Base-by-base conservation (phyloP, 2,888 invertebrate genomes). In the Drosophila multiciliata region DNA sequence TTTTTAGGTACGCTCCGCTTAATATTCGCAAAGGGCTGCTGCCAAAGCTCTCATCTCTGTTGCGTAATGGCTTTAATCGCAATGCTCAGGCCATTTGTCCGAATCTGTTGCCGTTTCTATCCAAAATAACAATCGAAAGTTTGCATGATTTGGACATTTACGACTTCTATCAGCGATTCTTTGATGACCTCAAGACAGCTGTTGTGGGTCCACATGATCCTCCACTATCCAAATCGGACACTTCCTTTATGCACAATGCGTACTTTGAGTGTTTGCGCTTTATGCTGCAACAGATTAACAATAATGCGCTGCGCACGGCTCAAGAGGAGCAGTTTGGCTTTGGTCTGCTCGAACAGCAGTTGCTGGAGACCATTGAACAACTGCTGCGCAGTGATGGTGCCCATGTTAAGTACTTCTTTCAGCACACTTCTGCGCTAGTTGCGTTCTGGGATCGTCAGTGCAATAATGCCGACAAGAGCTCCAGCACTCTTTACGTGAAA, bases 241-340 rank as follows among this genome's bases (percentile, higher is more conserved):
- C 95, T 23, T 94, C 95, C 53, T 94, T 95, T 0, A 94, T 97
- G 84, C 94, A 95, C 29, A 94, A 94, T 52, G 94, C 96, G 2
- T 95, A 96, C 80, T 94, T 96, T 26, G 98, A 98, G 91, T 97
- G 97, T 90, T 91, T 97, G 48, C 95, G 95, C 57, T 96, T 95
- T 86, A 91, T 95, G 15, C 92, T 95, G 57, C 93, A 94, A 81
- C 94, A 95, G 79, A 92, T 94, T 53, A 91, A 92, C 15, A 93
- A 94, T 74, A 69, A 73, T 77, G 88, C 73, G 83, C 52, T 71
- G 9, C 66, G 78, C 0, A 55, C 65, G 15, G 49, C 32, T 1
- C 70, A 61, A 20, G 69, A 77, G 48, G 75, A 68, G 11, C 63
- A 76, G n/a, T 76, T 91, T 29, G 78, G 79, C 0, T 60, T 74